Conservation (phyloP, 1,140 invertebrate genomes). For the Platorchestia sp. region DNA sequence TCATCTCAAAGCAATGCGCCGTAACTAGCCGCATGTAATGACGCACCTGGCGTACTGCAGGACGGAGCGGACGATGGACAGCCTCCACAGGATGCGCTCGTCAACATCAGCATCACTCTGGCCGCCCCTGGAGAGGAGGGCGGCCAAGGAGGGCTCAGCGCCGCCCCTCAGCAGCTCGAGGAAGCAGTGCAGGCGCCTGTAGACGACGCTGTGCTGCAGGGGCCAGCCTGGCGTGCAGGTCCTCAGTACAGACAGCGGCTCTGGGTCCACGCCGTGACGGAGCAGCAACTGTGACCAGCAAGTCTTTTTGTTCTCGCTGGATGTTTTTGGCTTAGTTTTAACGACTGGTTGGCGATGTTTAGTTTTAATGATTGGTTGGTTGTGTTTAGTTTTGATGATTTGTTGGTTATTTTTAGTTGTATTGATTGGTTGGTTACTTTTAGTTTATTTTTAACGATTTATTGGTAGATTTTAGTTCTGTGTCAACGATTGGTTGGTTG, state of each 20-base stretch:
- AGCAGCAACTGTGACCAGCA: conserved; percentile 58
- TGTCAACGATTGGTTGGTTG: too few species aligned
- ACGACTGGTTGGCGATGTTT: too few species aligned
- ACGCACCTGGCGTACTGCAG: conserved; percentile 64
- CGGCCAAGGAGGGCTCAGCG: conserved; percentile 57
- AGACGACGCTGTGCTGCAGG: conserved; percentile 63
- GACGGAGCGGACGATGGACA: conserved; percentile 64
- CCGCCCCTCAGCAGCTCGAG: conserved; percentile 64
- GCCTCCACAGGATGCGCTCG: conserved; percentile 55
- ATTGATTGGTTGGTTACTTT: too few species aligned
- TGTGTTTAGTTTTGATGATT: too few species aligned
- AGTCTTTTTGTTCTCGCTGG: background rate
- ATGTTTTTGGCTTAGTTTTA: too few species aligned
- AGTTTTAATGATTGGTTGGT: too few species aligned
- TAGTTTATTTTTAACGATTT: too few species aligned
- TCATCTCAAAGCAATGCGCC: too few species aligned
- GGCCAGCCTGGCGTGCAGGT: conserved; percentile 65
- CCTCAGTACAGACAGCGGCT: conserved; percentile 59
- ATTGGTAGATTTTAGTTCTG: too few species aligned
- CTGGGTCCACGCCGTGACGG: conserved; percentile 58
- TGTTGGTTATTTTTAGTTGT: too few species aligned
- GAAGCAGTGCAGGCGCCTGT: conserved; percentile 62
- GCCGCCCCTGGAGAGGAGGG: conserved; percentile 47
- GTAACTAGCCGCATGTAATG: too few species aligned
- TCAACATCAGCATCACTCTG: background rate